Percentiles rank a stretch among this genome's conserved stretches.
Conservation (phyloP, 2,113 vertebrate genomes). For the Murina feae region DNA sequence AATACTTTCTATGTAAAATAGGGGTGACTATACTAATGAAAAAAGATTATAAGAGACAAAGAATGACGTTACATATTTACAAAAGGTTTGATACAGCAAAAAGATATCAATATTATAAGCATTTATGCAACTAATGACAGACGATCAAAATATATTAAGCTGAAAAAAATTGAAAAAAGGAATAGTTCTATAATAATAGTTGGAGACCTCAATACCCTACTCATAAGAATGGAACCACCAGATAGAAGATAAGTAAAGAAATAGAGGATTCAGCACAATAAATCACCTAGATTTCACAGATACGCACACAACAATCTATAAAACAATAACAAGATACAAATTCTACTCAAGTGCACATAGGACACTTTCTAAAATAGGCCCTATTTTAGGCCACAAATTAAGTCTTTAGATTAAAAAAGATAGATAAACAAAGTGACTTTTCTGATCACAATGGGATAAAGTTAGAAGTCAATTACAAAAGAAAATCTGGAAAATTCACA, state of each 20-base stretch:
- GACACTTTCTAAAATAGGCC: background rate
- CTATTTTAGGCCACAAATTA: background rate
- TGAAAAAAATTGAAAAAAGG: background rate
- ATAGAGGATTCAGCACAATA: background rate
- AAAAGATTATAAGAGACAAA: background rate
- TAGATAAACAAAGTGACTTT: background rate
- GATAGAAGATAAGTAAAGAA: background rate
- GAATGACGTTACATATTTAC: background rate
- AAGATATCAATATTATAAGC: background rate
- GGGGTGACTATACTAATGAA: background rate
- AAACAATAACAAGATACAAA: background rate
- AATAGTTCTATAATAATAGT: background rate
- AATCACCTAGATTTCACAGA: background rate
- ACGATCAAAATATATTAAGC: background rate
- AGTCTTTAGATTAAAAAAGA: background rate
- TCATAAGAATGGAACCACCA: background rate
- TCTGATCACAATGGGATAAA: background rate
- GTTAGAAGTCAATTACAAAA: background rate
- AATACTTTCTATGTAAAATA: background rate
- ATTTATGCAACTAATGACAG: background rate
- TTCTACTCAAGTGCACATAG: background rate
- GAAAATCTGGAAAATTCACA: background rate
- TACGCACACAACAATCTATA: background rate
- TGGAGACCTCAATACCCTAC: background rate
- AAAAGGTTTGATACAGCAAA: background rate